These are phyloP conservation scores for Hiodon alosoides DNA, from an alignment of 2,113 vertebrate species.

Conservation along the genomic window DNA sequence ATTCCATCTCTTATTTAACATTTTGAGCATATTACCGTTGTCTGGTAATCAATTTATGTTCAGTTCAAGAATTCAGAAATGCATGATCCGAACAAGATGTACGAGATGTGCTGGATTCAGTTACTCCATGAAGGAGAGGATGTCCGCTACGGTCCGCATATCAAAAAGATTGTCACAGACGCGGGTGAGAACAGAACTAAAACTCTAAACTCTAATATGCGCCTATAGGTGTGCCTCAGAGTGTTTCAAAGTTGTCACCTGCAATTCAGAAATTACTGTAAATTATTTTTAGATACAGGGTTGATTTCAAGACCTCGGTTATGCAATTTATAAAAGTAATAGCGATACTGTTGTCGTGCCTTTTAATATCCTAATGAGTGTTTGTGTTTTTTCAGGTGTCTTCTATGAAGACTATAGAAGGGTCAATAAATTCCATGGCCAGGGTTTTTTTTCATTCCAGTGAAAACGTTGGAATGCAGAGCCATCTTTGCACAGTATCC, in stretches of 20 bases:
- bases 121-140: conserved; percentile 2
- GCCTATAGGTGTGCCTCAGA: no score
- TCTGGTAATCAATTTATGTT: not conserved
- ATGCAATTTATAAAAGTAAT: not conserved
- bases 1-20: not conserved
- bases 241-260: no score
- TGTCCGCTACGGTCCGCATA: not conserved
- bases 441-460: conserved; percentile 3
- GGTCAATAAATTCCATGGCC: not conserved
- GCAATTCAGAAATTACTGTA: no score
- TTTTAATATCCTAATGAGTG: not conserved
- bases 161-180: not conserved
- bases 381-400: conserved; percentile 17
- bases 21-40: not conserved
- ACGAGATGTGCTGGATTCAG: conserved; percentile 18
- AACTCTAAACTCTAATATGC: not conserved
- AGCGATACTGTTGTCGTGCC: not conserved
- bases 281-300: no score
- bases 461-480: not conserved
- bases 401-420: conserved; percentile 20
- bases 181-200: not conserved
- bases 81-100: conserved; percentile 2
- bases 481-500: not conserved
- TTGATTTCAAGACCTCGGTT: not conserved
- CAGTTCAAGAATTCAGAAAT: conserved; percentile 23